These are phyloP conservation scores for Entomobrya multifasciata DNA, from an alignment of 2,888 invertebrate species.

Conservation along the genomic window DNA sequence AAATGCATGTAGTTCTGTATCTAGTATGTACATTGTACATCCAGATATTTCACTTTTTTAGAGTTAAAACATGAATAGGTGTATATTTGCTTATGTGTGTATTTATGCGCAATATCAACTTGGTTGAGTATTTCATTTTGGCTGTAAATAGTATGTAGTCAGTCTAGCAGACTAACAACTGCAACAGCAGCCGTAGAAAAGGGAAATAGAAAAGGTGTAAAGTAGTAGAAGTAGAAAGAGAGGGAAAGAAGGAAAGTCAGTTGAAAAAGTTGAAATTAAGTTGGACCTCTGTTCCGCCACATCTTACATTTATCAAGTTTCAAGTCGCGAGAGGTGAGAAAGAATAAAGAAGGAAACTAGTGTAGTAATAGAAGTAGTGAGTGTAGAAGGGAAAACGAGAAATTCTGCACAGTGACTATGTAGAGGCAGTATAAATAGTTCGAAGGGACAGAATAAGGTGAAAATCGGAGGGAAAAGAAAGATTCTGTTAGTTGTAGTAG, in stretches of 20 bases:
- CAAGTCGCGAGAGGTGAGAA: constrained; percentile 45
- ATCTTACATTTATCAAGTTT: constrained; percentile 70
- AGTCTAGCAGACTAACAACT: neutral
- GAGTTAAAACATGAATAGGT: neutral
- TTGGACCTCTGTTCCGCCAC: constrained; percentile 70
- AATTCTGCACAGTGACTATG: neutral
- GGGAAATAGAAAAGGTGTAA: constrained; percentile 24
- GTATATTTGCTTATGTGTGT: neutral
- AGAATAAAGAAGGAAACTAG: constrained; percentile 27
- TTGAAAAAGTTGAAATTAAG: constrained; percentile 68
- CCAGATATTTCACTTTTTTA: neutral
- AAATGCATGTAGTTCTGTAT: neutral
- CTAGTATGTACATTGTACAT: neutral
- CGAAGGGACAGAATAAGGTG: constrained; percentile 2
- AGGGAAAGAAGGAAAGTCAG: constrained; percentile 48
- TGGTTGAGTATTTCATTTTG: constrained; percentile 1
- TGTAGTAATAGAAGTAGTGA: neutral
- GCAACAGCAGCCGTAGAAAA: neutral
- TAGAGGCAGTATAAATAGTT: neutral
- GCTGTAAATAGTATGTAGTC: neutral
- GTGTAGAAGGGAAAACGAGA: neutral
- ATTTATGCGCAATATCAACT: neutral
- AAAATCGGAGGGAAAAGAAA: constrained; percentile 57
- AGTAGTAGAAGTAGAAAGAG: constrained; percentile 9
- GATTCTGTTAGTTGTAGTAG: neutral